These are phyloP conservation scores for Verasper variegatus DNA, from an alignment of 2,113 vertebrate genomes.

Conservation along the genomic window DNA sequence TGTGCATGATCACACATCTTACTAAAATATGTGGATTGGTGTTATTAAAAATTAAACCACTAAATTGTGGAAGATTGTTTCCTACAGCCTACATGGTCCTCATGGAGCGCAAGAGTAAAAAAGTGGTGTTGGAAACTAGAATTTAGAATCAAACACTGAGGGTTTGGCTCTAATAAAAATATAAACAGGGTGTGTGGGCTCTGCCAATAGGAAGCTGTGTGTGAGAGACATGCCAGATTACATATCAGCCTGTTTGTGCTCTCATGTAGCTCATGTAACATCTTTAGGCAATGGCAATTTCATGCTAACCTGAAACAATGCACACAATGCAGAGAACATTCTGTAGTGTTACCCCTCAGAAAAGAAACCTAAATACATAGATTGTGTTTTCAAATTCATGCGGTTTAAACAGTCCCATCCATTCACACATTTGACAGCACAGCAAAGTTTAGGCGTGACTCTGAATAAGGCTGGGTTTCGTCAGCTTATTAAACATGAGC, in stretches of 20 bases:
- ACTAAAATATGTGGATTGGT: background rate
- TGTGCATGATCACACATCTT: background rate
- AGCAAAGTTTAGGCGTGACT: background rate
- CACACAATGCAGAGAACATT: background rate
- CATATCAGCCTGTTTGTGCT: background rate
- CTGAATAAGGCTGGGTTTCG: background rate
- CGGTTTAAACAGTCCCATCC: background rate
- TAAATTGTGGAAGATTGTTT: background rate
- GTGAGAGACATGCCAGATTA: background rate
- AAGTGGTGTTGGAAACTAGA: background rate
- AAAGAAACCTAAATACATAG: background rate
- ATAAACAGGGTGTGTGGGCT: background rate
- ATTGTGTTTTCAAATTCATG: no score
- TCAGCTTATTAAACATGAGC: slow-evolving; percentile 18
- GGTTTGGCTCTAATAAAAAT: background rate
- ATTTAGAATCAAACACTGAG: background rate
- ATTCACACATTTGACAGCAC: background rate
- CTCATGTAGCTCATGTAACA: background rate
- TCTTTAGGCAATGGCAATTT: background rate
- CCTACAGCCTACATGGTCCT: background rate
- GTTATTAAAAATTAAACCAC: background rate
- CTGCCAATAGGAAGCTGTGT: background rate
- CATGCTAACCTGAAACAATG: background rate
- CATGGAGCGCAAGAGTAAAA: background rate
- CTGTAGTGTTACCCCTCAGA: background rate